These are phyloP conservation scores for Eustalomyia histrio DNA, from an alignment of 2,888 invertebrate species.

Conservation along the genomic window DNA sequence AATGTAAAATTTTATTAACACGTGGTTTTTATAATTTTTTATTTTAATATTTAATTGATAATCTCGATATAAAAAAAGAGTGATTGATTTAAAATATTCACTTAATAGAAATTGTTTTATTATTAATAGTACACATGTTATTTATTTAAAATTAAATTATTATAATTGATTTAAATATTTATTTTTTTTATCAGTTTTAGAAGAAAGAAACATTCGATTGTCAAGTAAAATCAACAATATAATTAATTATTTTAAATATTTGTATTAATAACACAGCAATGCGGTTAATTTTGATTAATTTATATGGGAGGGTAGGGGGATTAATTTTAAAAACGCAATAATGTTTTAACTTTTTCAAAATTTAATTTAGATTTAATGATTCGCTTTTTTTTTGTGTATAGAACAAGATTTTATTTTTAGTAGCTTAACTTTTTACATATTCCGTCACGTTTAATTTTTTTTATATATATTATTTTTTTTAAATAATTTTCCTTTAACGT, in stretches of 20 bases:
- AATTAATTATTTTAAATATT: not conserved
- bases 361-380: slow-evolving; percentile 15
- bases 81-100: not conserved
- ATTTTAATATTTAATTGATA: too few relatives aligned
- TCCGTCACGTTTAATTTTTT: slow-evolving; percentile 29
- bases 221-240: not conserved
- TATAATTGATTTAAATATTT: not conserved
- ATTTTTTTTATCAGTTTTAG: not conserved
- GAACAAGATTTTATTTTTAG: slow-evolving; percentile 22
- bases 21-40: too few relatives aligned
- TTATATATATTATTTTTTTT: slow-evolving; percentile 26
- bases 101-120: not conserved
- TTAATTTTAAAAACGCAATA: not conserved
- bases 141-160: not conserved
- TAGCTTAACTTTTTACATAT: not conserved
- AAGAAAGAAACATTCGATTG: not conserved
- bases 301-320: too few relatives aligned
- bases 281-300: not conserved
- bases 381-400: slow-evolving; percentile 9
- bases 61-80: not conserved
- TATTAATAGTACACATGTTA: not conserved
- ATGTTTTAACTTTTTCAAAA: not conserved
- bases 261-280: not conserved
- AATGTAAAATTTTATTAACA: too few relatives aligned
- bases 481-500: slow-evolving; percentile 33